Conservation (phyloP, 1,140 invertebrate species). For the Diuraphis noxia region DNA sequence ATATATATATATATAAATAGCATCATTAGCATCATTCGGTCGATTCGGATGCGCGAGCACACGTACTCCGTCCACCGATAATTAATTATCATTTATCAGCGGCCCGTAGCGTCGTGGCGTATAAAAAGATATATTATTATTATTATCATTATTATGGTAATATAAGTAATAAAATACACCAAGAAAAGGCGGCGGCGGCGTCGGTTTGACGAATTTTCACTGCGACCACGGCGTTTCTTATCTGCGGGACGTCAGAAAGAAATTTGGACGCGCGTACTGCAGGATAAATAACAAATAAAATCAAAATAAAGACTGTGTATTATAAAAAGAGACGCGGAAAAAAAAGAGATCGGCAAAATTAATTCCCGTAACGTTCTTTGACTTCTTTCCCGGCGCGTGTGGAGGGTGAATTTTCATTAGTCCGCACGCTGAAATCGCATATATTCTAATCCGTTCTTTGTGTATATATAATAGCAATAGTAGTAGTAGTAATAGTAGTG, state of each 20-base stretch:
- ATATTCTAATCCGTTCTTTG: slow-evolving; percentile 54
- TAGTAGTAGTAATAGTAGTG: neutral
- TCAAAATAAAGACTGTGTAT: neutral
- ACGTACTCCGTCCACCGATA: neutral
- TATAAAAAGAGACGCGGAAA: neutral
- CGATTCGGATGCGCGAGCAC: neutral
- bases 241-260: slow-evolving; percentile 34
- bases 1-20: too few relatives aligned
- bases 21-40: neutral
- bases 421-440: slow-evolving; percentile 35
- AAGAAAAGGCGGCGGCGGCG: neutral
- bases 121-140: neutral
- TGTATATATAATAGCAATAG: slow-evolving; percentile 1
- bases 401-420: slow-evolving; percentile 53
- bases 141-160: neutral
- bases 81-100: neutral
- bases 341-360: slow-evolving; percentile 15
- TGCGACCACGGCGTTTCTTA: neutral
- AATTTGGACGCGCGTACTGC: neutral
- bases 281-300: neutral
- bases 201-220: neutral
- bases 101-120: neutral
- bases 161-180: neutral
- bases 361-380: slow-evolving; percentile 51
- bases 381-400: neutral